Base-by-base conservation (phyloP, 2,113 vertebrate species). In the Bothrops jararaca region DNA sequence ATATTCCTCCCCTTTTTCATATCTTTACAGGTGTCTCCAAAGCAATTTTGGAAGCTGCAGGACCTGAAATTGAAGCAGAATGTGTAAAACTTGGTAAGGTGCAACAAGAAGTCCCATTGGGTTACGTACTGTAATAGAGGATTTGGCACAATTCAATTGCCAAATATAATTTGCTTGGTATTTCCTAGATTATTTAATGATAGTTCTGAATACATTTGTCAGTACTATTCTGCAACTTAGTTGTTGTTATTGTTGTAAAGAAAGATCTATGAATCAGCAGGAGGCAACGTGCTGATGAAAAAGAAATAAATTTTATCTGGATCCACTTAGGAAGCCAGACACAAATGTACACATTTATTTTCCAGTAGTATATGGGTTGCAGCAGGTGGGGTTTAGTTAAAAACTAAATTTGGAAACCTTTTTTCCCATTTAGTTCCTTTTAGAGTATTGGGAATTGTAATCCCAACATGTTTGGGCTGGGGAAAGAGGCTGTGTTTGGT, bases 31-130 rank as follows among this genome's bases (percentile, higher is more conserved):
- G 98, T 13, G 98, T 99, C 58, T 99, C 98, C 93, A 98, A 97
- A 96, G 98, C 98, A 89, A 98, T 99, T 97, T 96, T 99, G 96
- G 97, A 98, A 92, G 97, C 97, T 94, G 99, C 98, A 92, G 99
- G 99, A 93, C 92, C 26, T 39, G 29, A 92, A 88, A 98, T 99
- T 26, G 95, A 97, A 95, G 4, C 0, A 0, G 97, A 98, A 92
- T 98, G 98, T 93, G 23, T 85, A 93, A 53, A 0, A 0, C 94
- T 97, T 42, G 97, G 99, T 99, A 98, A 90, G 96, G 94, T 56
- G 90, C 69, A 91, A 1, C 56, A 60, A 69, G 0, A 24, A 0
- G 91, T 95, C 91, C 54, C 20, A 1, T 90, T 57, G 52, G 5
- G 45, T 91, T 86, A 18, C 18, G 5, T n/a, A n/a, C n/a, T n/a